Conservation (phyloP, 2,888 invertebrate species). For the Nasonovia ribisnigri region DNA sequence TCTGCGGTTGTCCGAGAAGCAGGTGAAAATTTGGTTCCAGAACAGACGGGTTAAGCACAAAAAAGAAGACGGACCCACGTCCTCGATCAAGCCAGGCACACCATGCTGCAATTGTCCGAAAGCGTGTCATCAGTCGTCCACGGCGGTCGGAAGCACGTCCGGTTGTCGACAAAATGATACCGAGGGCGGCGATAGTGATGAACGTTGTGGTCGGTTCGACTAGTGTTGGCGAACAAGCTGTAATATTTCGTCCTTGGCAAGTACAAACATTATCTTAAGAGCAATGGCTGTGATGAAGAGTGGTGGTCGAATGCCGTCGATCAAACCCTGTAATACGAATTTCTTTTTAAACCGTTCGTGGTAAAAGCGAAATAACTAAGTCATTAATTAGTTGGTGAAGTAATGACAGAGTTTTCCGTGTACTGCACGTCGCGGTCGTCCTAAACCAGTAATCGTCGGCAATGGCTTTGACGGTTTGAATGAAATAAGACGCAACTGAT, state of each 20-base stretch:
- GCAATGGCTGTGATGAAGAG: conserved; percentile 33
- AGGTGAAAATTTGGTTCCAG: conserved; percentile 96
- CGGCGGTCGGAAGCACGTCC: background rate
- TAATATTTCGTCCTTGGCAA: background rate
- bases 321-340: background rate
- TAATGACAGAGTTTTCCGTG: background rate
- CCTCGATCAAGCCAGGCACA: conserved; percentile 73
- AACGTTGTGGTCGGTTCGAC: background rate
- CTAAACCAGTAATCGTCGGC: background rate
- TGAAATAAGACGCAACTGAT: background rate
- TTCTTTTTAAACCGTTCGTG: background rate
- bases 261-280: background rate
- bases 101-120: conserved; percentile 69
- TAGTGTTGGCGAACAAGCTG: background rate
- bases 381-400: background rate
- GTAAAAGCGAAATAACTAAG: background rate
- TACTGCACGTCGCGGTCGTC: background rate
- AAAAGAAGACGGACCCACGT: conserved; percentile 80
- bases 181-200: background rate
- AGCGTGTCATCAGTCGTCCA: conserved; percentile 23
- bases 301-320: background rate
- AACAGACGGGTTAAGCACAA: conserved; percentile 94
- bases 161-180: background rate
- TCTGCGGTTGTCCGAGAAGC: conserved; percentile 90
- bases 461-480: background rate